These are phyloP conservation scores for Papilio xuthus DNA, from an alignment of 1,140 invertebrate genomes.

Conservation along the genomic window DNA sequence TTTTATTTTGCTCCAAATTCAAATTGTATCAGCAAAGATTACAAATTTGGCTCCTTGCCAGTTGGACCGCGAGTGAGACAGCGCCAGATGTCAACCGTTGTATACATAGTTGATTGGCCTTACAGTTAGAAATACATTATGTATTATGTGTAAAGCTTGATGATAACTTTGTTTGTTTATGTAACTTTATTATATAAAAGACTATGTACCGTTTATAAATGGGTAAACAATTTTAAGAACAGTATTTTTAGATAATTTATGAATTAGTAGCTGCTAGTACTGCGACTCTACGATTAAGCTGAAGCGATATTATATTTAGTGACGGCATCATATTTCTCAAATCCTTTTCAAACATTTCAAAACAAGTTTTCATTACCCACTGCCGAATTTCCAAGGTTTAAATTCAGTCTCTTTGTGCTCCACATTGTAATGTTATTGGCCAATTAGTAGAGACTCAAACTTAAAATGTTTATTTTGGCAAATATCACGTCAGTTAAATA, in stretches of 20 bases:
- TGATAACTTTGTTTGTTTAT: neutral
- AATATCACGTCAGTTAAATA: neutral
- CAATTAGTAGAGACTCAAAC: neutral
- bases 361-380: no score
- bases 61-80: neutral
- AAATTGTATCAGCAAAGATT: slow-evolving; percentile 9
- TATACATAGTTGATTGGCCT: slow-evolving; percentile 7
- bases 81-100: slow-evolving; percentile 14
- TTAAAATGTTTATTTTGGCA: neutral
- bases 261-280: no score
- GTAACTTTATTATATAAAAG: neutral
- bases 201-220: neutral
- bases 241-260: no score
- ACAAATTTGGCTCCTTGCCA: slow-evolving; percentile 11
- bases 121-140: slow-evolving; percentile 38
- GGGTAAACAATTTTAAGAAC: no score
- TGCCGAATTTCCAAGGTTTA: no score
- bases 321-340: neutral
- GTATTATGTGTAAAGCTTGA: slow-evolving; percentile 4
- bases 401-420: no score
- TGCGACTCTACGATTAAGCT: no score
- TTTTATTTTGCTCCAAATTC: slow-evolving; percentile 25
- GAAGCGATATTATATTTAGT: no score
- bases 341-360: no score
- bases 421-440: neutral